Evolutionary conservation across 2,113 vertebrate species (phyloP).

Genomic region (Paramisgurnus dabryanus): DNA sequence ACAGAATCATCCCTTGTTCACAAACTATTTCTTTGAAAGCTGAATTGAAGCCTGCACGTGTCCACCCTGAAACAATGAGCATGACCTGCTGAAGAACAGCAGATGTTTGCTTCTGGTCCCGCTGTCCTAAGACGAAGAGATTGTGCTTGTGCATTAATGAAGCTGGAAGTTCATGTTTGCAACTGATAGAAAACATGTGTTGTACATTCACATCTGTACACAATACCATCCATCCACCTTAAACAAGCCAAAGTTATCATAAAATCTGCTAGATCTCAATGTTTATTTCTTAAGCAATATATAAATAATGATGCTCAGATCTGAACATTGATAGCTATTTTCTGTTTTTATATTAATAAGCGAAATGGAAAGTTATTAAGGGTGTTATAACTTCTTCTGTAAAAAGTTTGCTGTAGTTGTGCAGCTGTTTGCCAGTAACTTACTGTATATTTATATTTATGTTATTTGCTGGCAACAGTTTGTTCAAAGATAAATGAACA

Average conservation of each 20-base stretch:
- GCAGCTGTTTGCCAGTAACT: too few relatives aligned
- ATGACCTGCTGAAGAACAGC: conserved; percentile 48
- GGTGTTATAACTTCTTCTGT: too few relatives aligned
- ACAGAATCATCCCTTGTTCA: not conserved
- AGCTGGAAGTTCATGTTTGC: conserved; percentile 57
- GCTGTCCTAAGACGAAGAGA: conserved; percentile 57
- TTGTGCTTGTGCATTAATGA: conserved; percentile 74
- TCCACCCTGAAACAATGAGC: conserved; percentile 39
- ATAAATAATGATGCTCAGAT: too few relatives aligned
- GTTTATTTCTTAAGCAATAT: not conserved
- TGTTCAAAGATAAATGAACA: too few relatives aligned
- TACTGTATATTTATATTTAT: too few relatives aligned
- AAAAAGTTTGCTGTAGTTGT: too few relatives aligned
- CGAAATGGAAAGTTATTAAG: too few relatives aligned
- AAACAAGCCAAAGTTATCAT: conserved; percentile 53
- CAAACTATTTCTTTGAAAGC: conserved; percentile 62
- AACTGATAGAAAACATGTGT: conserved; percentile 53
- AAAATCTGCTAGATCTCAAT: not conserved
- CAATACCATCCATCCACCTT: conserved; percentile 64
- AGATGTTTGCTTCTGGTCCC: conserved; percentile 60
- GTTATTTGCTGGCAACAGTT: too few relatives aligned
- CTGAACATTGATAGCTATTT: too few relatives aligned
- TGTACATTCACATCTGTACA: conserved; percentile 69
- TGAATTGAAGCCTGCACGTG: conserved; percentile 40
- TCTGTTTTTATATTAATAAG: too few relatives aligned